These are phyloP conservation scores for Lordiphosa mommai DNA, from an alignment of 1,140 invertebrate species.

Conservation along the genomic window DNA sequence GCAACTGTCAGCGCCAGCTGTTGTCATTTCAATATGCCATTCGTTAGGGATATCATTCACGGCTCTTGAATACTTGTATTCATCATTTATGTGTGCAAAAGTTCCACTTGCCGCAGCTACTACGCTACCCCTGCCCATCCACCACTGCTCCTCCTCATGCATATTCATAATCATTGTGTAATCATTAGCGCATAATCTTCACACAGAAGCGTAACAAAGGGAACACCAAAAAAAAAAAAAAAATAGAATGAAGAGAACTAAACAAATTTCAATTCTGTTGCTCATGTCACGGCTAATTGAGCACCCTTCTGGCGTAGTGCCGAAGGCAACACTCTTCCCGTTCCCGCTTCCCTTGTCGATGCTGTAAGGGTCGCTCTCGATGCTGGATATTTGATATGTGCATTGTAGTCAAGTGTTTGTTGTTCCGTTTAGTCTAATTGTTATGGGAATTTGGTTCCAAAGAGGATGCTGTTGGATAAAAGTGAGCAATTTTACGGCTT, in stretches of 20 bases:
- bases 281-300: constrained; percentile 79
- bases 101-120: constrained; percentile 54
- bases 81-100: constrained; percentile 63
- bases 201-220: constrained; percentile 66
- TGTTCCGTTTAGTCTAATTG: constrained; percentile 74
- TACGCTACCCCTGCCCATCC: neutral
- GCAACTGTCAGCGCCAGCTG: constrained; percentile 66
- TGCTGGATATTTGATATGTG: constrained; percentile 65
- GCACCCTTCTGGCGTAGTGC: constrained; percentile 77
- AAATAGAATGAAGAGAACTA: constrained; percentile 27
- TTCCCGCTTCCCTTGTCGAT: constrained; percentile 22
- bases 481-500: constrained; percentile 6
- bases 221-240: constrained; percentile 28
- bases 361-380: constrained; percentile 25
- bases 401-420: constrained; percentile 75
- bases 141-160: constrained; percentile 42
- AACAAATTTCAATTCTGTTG: constrained; percentile 74
- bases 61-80: constrained; percentile 42
- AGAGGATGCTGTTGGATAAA: constrained; percentile 8
- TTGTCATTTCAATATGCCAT: constrained; percentile 71
- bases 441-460: constrained; percentile 69
- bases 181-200: constrained; percentile 78
- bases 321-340: constrained; percentile 45
- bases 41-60: constrained; percentile 69
- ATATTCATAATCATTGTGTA: constrained; percentile 79